Conservation (phyloP, 2,888 invertebrate genomes). For the Ischnura elegans region DNA sequence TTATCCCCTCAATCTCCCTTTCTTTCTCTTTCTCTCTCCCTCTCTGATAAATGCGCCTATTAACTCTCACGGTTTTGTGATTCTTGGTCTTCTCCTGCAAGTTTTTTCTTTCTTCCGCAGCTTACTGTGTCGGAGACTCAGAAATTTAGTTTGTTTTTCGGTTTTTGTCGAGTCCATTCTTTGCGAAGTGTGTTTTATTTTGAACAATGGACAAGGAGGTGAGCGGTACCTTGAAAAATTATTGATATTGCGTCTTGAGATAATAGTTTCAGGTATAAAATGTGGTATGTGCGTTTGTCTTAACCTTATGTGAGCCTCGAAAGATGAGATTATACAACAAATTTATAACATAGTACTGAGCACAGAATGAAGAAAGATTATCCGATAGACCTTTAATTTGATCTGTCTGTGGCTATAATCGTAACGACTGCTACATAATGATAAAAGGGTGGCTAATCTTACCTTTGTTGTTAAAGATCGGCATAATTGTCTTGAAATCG, state of each 20-base stretch:
- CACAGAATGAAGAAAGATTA: no score
- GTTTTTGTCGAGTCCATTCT: background rate
- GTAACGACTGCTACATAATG: no score
- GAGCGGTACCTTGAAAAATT: background rate
- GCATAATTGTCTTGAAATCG: no score
- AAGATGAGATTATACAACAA: no score
- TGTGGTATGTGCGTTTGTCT: no score
- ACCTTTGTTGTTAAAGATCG: no score
- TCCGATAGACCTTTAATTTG: no score
- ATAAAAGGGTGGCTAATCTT: no score
- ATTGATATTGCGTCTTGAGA: background rate
- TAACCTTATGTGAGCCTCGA: background rate
- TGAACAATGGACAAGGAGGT: background rate
- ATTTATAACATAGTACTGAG: no score
- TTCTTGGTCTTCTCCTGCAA: background rate
- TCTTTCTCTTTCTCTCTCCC: no score
- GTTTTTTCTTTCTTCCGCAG: background rate
- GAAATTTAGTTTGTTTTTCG: background rate
- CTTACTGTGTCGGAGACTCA: background rate
- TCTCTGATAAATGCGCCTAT: slow-evolving; percentile 60
- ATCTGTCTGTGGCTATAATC: no score
- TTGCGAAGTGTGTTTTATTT: background rate
- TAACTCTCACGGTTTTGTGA: slow-evolving; percentile 33
- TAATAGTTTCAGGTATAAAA: background rate
- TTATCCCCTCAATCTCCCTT: background rate